Base-by-base conservation (phyloP, 2,113 vertebrate species). In the Podiceps cristatus region DNA sequence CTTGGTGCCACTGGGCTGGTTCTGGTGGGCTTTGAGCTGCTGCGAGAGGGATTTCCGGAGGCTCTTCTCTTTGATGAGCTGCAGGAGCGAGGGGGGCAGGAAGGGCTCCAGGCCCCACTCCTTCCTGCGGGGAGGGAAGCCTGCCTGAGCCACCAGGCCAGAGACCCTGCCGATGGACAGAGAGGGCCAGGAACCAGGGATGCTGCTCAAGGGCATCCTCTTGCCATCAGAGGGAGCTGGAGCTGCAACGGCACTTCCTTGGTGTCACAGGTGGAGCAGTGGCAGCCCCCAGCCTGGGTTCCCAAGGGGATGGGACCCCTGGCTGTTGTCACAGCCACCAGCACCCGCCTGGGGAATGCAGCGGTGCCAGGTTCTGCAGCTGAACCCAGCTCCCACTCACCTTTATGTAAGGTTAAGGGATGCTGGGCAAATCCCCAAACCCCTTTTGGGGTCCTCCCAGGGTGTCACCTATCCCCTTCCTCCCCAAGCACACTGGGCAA, bases 71-170 rank as follows among this genome's bases (percentile, higher is more conserved):
- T 99, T 99, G 97, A 99, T 97, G 68, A 99, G 98, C 91, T 99
- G 99, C 81, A 99, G 98, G 66, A 99, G 98, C 9, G 99, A 99
- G 58, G 99, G 99, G 62, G 99, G 99, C 93, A 99, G 99, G 97
- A 99, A 99, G 86, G 99, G 99, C 93, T 99, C 99, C 82, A 99
- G 98, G 28, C 99, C 99, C 99, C 99, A 99, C 84, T 99, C 99
- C 95, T 99, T 99, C 98, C 99, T 99, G 97, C 20, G 82, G 86
- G 71, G 85, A 78, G 90, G 63, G 89, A 96, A 90, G 47, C 68
- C 73, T 55, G 47, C 40, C 25, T 89, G 76, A 96, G 89, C 74
- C 5, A 7, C 44, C 20, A 18, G 33, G 31, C 33, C 8, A 3
- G 68, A 88, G 45, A 60, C 47, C 24, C 40, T 2, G 3, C 42